Base-by-base conservation (phyloP, 2,888 invertebrate genomes). In the Ferrisia virgata region DNA sequence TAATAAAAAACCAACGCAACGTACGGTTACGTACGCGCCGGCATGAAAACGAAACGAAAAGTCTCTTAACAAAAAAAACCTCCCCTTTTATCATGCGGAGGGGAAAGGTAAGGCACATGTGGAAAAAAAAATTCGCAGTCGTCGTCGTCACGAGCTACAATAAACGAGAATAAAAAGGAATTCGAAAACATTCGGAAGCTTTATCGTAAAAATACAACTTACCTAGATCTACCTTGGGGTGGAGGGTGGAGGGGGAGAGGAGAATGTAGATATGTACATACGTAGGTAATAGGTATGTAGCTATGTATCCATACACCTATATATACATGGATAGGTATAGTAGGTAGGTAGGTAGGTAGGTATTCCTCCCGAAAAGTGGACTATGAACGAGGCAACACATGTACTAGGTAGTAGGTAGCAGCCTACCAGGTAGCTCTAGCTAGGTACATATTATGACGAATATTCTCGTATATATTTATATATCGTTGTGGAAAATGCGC, bases 161-260 rank as follows among this genome's bases (percentile, higher is more conserved):
- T 72, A 72, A 72, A 72, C 72, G 72, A 22, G 58, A 72, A 72
- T 72, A 72, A 72, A 72, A 72, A 72, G n/a, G 72, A 72, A 72
- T 72, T 72, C 33, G 72, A 36, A 72, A 72, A 72, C 72, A 72
- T 72, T 72, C 72, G 72, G 33, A 72, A 72, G 72, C 33, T 72
- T 72, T 72, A 72, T 72, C 72, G 72, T 72, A 72, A n/a, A 72
- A 72, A n/a, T 72, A 72, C 72, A 22, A n/a, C n/a, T 15, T 18
- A 2, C 8, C 5, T 6, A 36, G 8, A 36, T 47, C 4, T 4
- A 13, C 47, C 47, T n/a, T n/a, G n/a, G 13, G 47, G 15, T 4
- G 18, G 18, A 18, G 18, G 18, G 64, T 5, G 3, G 28, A 64
- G 28, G 28, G 28, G 28, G 58, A 64, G 4, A 64, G 64, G n/a